A percentile compares a stretch with the other conserved stretches of the same genome.
Conservation (phyloP, 2,113 vertebrate species). For the Lates calcarifer region DNA sequence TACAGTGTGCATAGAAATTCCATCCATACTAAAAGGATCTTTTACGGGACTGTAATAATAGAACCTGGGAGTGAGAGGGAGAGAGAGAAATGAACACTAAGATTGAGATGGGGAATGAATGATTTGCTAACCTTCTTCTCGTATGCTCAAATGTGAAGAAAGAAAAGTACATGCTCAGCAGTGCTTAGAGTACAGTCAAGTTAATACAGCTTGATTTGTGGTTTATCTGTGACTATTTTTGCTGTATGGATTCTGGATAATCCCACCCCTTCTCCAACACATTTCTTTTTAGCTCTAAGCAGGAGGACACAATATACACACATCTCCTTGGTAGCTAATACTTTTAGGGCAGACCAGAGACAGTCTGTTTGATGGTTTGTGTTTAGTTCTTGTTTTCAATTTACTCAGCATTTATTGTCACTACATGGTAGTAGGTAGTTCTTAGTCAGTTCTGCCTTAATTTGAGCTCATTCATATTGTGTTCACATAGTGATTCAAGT, state of each 20-base stretch:
- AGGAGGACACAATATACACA: constrained; percentile 4
- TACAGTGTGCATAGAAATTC: constrained; percentile 5
- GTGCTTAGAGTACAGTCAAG: not conserved
- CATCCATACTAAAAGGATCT: constrained; percentile 10
- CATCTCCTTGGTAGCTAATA: constrained; percentile 18
- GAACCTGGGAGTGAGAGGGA: constrained; percentile 9
- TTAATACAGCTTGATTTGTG: constrained; percentile 37
- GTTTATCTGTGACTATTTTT: constrained; percentile 41
- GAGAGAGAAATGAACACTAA: not conserved
- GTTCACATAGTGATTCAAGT: constrained; percentile 3
- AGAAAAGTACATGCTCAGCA: not conserved
- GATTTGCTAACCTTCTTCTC: constrained; percentile 1
- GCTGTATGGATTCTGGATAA: constrained; percentile 22
- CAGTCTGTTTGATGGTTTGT: not conserved
- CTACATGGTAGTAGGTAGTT: not conserved
- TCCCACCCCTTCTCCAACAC: constrained; percentile 19
- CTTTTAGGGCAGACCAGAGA: constrained; percentile 5
- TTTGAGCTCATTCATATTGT: constrained; percentile 4
- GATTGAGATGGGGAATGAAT: constrained; percentile 13
- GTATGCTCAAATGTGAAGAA: constrained; percentile 1
- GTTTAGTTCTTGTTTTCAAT: constrained; percentile 11
- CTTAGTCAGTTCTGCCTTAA: not conserved
- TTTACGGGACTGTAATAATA: constrained; percentile 1
- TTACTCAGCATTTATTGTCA: not conserved
- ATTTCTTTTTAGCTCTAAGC: constrained; percentile 34